phyloP scores from a whole-genome alignment of 2,113 vertebrate genomes.

The Macaca fascicularis region DNA sequence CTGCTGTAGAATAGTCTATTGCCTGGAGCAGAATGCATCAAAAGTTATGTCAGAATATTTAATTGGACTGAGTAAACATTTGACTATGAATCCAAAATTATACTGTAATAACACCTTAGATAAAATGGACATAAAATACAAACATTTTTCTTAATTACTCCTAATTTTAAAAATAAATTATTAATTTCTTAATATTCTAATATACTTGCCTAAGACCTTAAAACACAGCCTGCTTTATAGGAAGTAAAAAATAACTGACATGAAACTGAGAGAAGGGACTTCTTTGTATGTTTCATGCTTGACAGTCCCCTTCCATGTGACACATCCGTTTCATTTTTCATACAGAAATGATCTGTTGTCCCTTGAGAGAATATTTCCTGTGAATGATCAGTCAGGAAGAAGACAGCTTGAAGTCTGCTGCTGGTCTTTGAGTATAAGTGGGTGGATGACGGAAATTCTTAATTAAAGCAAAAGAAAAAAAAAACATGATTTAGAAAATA shows the following conservation, averaged over 20 bases:
- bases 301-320: constrained; percentile 21
- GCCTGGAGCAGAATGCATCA: neutral
- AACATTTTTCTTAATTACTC: neutral
- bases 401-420: constrained; percentile 50
- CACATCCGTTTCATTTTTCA: constrained; percentile 56
- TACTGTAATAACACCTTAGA: neutral
- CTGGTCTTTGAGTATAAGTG: neutral
- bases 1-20: neutral
- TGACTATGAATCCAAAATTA: neutral
- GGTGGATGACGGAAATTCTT: neutral
- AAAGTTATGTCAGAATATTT: neutral
- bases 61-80: neutral
- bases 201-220: neutral
- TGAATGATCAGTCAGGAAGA: neutral
- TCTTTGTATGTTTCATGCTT: neutral
- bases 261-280: neutral
- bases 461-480: neutral
- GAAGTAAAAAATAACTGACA: constrained; percentile 29
- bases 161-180: neutral
- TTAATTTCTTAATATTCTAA: neutral
- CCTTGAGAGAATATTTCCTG: constrained; percentile 58
- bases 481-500: neutral
- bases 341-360: constrained; percentile 31
- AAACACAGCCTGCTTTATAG: neutral
- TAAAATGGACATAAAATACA: neutral